These are phyloP conservation scores for Sandelia bainsii DNA, from an alignment of 2,797 vertebrate species.

Conservation along the genomic window DNA sequence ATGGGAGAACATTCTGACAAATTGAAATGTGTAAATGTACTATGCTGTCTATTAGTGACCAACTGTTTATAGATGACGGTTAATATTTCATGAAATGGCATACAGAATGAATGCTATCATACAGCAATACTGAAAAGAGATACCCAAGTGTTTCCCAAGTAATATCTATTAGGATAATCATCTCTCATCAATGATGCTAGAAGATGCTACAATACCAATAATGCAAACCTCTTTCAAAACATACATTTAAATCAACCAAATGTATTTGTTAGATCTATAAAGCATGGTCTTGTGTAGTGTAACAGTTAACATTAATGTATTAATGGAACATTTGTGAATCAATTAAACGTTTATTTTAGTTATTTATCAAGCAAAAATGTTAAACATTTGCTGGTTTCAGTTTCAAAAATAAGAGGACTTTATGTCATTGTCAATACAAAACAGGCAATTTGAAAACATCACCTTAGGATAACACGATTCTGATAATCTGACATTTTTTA, in stretches of 20 bases:
- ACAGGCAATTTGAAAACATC: neutral
- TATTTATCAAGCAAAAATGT: neutral
- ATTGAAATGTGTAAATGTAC: slow-evolving; percentile 8
- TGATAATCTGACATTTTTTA: neutral
- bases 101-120: neutral
- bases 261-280: neutral
- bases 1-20: neutral
- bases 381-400: neutral
- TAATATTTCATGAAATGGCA: slow-evolving; percentile 27
- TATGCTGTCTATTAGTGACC: slow-evolving; percentile 1
- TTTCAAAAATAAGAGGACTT: neutral
- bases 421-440: neutral
- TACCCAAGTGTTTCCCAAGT: neutral
- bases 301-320: too few species aligned
- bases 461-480: neutral
- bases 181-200: slow-evolving; percentile 17
- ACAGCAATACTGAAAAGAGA: slow-evolving; percentile 7
- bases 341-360: too few species aligned
- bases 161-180: slow-evolving; percentile 10
- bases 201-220: slow-evolving; percentile 12
- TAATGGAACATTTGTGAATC: too few species aligned
- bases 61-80: slow-evolving; percentile 6
- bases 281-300: too few species aligned
- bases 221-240: neutral
- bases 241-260: neutral